These are phyloP conservation scores for Larimichthys crocea DNA, from an alignment of 2,113 vertebrate genomes.

Conservation along the genomic window DNA sequence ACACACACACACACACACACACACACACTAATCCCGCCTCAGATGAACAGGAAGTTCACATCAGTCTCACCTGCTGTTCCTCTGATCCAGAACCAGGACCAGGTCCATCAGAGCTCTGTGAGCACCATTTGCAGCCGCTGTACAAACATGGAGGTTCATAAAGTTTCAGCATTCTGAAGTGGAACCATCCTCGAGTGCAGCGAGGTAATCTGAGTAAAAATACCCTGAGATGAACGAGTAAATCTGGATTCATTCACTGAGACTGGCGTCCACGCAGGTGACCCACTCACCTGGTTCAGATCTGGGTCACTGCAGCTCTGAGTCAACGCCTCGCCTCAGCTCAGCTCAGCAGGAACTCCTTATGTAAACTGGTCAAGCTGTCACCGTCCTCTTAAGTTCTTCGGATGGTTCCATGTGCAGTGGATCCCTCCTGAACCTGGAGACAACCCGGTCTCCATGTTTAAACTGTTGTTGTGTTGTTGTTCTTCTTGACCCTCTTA, in stretches of 20 bases:
- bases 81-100: background rate
- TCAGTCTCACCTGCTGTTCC: conserved; percentile 66
- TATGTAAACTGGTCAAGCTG: no score
- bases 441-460: no score
- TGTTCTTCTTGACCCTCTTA: no score
- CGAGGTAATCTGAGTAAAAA: conserved; percentile 21
- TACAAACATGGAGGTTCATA: no score
- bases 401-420: no score
- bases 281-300: conserved; percentile 50
- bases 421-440: no score
- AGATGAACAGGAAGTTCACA: conserved; percentile 34
- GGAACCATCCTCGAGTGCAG: conserved; percentile 1
- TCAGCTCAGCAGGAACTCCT: background rate
- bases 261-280: background rate
- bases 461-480: no score
- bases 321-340: background rate
- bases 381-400: no score
- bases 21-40: conserved; percentile 49
- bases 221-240: conserved; percentile 21
- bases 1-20: conserved; percentile 27
- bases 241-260: background rate
- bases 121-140: no score
- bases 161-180: no score
- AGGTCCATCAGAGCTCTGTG: no score
- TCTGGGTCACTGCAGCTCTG: conserved; percentile 43